phyloP scores from a whole-genome alignment of 2,797 vertebrate species.

The Serranus cabrilla region DNA sequence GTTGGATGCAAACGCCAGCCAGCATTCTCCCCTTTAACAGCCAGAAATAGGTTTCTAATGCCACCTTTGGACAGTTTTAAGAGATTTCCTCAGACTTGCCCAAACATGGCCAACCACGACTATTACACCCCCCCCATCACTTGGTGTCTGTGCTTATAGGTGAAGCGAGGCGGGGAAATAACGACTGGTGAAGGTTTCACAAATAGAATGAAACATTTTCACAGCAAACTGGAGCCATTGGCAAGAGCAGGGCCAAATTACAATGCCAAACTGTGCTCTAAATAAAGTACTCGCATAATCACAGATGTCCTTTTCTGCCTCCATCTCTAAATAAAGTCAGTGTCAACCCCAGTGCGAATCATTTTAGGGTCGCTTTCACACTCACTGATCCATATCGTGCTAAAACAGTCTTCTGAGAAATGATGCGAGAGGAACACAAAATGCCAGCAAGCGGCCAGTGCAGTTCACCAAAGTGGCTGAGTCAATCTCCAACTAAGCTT shows the following conservation, averaged over 20 bases:
- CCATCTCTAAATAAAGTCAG: slow-evolving; percentile 56
- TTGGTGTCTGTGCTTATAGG: slow-evolving; percentile 26
- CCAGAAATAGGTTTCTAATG: slow-evolving; percentile 36
- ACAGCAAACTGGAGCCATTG: slow-evolving; percentile 21
- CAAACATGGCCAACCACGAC: not conserved
- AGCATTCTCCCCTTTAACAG: slow-evolving; percentile 16
- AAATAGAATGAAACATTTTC: slow-evolving; percentile 55
- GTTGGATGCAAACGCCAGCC: slow-evolving; percentile 12
- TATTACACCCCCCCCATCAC: not conserved
- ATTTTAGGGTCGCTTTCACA: slow-evolving; percentile 59
- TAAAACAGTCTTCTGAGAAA: slow-evolving; percentile 57
- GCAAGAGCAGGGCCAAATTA: slow-evolving; percentile 34
- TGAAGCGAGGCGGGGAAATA: slow-evolving; percentile 21
- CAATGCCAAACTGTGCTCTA: slow-evolving; percentile 41
- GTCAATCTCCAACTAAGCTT: slow-evolving; percentile 44
- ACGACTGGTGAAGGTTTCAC: slow-evolving; percentile 24
- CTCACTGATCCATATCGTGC: slow-evolving; percentile 59
- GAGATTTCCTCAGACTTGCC: slow-evolving; percentile 44
- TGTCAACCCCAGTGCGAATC: slow-evolving; percentile 57
- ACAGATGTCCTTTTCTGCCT: slow-evolving; percentile 47
- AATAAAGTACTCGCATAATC: slow-evolving; percentile 42
- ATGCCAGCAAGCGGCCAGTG: slow-evolving; percentile 39
- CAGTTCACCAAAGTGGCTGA: slow-evolving; percentile 43
- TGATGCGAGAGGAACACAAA: slow-evolving; percentile 48
- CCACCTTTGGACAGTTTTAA: slow-evolving; percentile 44